A percentile compares a stretch with the other conserved stretches of the same genome.
Evolutionary conservation across 2,113 vertebrate species (phyloP).

Genomic region (Podarcis cretensis): DNA sequence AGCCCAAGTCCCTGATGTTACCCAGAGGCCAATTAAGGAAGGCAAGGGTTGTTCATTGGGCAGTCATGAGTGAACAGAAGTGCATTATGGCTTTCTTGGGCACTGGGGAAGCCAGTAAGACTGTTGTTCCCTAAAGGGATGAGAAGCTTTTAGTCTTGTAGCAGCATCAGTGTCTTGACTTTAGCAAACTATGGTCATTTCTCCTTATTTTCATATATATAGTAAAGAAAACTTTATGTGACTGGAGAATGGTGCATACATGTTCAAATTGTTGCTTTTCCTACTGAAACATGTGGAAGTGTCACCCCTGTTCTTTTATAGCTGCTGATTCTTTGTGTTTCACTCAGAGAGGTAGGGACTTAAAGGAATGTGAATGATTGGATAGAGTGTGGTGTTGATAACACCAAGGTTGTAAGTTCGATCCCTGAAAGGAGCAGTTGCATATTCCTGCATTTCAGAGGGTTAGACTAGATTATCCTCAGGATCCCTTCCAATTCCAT

Average conservation of each 20-base stretch:
- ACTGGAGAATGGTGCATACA: neutral
- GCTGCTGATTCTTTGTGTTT: neutral
- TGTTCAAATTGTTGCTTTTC: neutral
- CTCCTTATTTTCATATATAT: neutral
- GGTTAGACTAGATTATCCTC: no score
- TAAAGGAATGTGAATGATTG: neutral
- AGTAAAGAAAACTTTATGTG: neutral
- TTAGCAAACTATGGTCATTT: neutral
- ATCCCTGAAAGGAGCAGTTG: no score
- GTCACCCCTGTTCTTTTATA: neutral
- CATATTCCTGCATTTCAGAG: no score
- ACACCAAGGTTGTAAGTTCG: no score
- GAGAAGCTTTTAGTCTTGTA: neutral
- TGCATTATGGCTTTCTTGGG: neutral
- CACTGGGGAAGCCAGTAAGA: fast-evolving
- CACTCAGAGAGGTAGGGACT: neutral
- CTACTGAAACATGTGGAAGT: neutral
- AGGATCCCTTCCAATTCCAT: no score
- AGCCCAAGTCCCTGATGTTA: neutral
- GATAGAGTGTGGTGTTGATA: no score
- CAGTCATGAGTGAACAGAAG: fast-evolving
- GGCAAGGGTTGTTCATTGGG: fast-evolving
- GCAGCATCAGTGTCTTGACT: fast-evolving
- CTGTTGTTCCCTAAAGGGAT: neutral
- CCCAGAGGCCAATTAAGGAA: fast-evolving